phyloP scores from a whole-genome alignment of 1,140 invertebrate species.

The Harlomillsia oculata region DNA sequence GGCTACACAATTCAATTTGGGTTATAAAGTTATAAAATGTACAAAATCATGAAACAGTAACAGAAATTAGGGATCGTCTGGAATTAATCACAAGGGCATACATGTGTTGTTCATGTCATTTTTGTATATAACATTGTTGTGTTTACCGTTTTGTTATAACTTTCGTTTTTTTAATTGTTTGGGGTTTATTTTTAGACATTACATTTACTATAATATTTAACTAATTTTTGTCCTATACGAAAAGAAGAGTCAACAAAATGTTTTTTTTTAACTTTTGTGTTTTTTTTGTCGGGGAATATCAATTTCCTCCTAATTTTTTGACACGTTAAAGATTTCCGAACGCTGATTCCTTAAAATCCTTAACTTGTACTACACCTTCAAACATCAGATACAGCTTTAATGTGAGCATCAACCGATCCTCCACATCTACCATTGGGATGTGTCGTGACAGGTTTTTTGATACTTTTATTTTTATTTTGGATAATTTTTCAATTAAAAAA shows the following conservation, averaged over 20 bases:
- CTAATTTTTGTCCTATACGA: no score
- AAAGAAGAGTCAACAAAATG: no score
- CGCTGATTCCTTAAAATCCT: slow-evolving; percentile 31
- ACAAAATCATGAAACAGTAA: no score
- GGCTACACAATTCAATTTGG: no score
- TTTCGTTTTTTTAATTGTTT: no score
- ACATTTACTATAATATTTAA: no score
- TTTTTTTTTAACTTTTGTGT: slow-evolving; percentile 15
- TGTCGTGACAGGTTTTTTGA: slow-evolving; percentile 34
- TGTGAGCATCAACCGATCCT: slow-evolving; percentile 26
- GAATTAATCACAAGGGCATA: slow-evolving; percentile 2
- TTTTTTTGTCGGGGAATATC: slow-evolving; percentile 14
- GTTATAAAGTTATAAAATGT: no score
- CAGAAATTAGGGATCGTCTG: no score
- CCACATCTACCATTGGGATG: slow-evolving; percentile 33
- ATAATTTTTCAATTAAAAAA: background rate
- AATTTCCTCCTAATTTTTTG: background rate
- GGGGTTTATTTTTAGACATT: no score
- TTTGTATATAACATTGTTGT: no score
- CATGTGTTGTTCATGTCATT: slow-evolving; percentile 13
- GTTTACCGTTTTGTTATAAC: slow-evolving; percentile 2
- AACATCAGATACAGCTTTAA: slow-evolving; percentile 28
- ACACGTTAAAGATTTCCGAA: slow-evolving; percentile 17
- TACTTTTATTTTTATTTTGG: slow-evolving; percentile 7
- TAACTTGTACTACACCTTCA: slow-evolving; percentile 16